Base-by-base conservation (phyloP, 1,140 invertebrate species). In the Hypothenemus hampei region DNA sequence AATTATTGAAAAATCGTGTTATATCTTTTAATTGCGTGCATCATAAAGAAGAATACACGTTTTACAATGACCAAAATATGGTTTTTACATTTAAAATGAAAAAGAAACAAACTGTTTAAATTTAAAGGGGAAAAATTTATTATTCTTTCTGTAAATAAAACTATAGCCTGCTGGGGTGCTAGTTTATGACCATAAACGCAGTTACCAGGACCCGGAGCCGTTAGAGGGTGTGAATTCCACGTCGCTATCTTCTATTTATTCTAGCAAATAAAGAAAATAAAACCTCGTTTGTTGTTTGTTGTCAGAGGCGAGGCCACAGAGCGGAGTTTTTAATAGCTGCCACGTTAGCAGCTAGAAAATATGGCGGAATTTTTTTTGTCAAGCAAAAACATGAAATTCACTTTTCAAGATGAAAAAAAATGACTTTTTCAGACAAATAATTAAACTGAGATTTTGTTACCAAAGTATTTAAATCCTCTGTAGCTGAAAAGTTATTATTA, bases 171-270 rank as follows among this genome's bases (percentile, higher is more conserved):
- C 10, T 41, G 3, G 4, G 39, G 39, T 22, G 39, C 15, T 41
- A 41, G 16, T 41, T 41, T 41, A 41, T 41, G 39, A 20, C 20
- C 39, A 15, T 15, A 20, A 41, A 41, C 39, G 8, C 39, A 20
- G 39, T 41, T 41, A 41, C 8, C 39, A 21, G 16, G 20, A 41
- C 39, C n/a, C 2, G 15, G 22, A 41, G 20, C 39, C 39, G 20
- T 21, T 20, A 41, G 15, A 20, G 39, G 39, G 39, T 21, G 39
- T 41, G 39, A 41, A 41, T 20, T 7, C 18, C 36, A 18, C 36
- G 36, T 37, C 36, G 36, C 36, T 37, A 37, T 41, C 4, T 18
- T 41, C 10, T 41, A 41, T 41, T 41, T 41, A 41, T 41, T 20
- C 22, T 41, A 10, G 10, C 7, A 46, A 46, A 24, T 29, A 46